Percentiles rank a stretch among this genome's conserved stretches.
Conservation (phyloP, 2,113 vertebrate species). For the Grallaria varia region DNA sequence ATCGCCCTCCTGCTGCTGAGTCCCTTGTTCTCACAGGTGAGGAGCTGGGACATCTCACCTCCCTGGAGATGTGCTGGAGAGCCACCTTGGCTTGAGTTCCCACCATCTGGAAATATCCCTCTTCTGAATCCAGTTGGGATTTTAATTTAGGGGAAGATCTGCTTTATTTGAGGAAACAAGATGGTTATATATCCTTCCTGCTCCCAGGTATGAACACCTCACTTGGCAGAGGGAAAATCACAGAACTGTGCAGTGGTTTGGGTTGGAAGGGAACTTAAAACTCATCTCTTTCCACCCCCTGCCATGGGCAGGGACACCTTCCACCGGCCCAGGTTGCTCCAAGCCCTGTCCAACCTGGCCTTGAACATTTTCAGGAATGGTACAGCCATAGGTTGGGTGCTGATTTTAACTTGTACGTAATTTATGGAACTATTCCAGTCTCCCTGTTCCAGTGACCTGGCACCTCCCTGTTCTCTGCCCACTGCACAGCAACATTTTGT, state of each 20-base stretch:
- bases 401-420: background rate
- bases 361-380: background rate
- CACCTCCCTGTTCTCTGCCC: background rate
- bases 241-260: background rate
- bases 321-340: fast-evolving
- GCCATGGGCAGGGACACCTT: background rate
- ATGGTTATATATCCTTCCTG: fast-evolving
- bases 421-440: fast-evolving
- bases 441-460: background rate
- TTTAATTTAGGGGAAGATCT: background rate
- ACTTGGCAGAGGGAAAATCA: background rate
- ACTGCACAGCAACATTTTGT: fast-evolving
- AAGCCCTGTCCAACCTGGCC: fast-evolving
- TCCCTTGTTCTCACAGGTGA: background rate
- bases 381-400: background rate
- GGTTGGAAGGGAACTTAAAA: background rate
- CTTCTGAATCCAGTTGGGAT: background rate
- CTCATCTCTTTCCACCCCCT: background rate
- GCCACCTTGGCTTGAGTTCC: background rate
- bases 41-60: background rate
- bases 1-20: background rate
- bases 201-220: fast-evolving
- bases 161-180: fast-evolving
- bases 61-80: background rate
- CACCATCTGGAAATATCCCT: background rate